phyloP scores from a whole-genome alignment of 2,888 invertebrate genomes.

The Thyatira batis region DNA sequence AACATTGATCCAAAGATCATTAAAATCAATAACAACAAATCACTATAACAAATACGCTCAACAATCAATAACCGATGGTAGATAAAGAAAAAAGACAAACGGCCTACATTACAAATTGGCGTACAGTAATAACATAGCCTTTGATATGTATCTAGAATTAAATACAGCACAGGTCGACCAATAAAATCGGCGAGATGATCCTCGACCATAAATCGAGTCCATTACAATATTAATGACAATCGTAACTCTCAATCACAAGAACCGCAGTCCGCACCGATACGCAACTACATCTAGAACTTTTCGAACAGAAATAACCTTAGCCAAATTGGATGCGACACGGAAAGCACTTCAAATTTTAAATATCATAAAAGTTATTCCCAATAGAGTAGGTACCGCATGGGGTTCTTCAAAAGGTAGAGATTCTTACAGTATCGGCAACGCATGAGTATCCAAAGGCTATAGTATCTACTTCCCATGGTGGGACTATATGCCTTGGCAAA shows the following conservation, averaged over 20 bases:
- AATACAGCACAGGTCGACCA: conserved; percentile 47
- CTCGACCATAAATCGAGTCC: conserved; percentile 66
- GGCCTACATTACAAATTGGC: conserved; percentile 51
- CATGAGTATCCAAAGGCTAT: too few relatives aligned
- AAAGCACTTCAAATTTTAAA: background rate
- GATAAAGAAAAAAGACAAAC: conserved; percentile 28
- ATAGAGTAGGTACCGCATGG: too few relatives aligned
- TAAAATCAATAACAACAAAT: conserved; percentile 2
- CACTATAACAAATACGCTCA: conserved; percentile 19
- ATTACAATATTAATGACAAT: conserved; percentile 74
- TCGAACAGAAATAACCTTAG: too few relatives aligned
- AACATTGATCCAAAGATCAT: background rate
- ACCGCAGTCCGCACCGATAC: conserved; percentile 52
- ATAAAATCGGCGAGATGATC: conserved; percentile 63
- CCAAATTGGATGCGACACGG: too few relatives aligned
- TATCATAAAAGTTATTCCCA: too few relatives aligned
- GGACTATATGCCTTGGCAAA: too few relatives aligned
- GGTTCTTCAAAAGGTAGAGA: too few relatives aligned
- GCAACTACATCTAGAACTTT: conserved; percentile 39
- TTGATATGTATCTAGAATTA: conserved; percentile 51
- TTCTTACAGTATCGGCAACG: too few relatives aligned
- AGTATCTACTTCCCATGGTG: too few relatives aligned
- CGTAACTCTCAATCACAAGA: conserved; percentile 71
- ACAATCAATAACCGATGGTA: conserved; percentile 18
- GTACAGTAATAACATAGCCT: conserved; percentile 42